These are phyloP conservation scores for Polypedilum pembai DNA, from an alignment of 1,140 invertebrate genomes.

Conservation along the genomic window DNA sequence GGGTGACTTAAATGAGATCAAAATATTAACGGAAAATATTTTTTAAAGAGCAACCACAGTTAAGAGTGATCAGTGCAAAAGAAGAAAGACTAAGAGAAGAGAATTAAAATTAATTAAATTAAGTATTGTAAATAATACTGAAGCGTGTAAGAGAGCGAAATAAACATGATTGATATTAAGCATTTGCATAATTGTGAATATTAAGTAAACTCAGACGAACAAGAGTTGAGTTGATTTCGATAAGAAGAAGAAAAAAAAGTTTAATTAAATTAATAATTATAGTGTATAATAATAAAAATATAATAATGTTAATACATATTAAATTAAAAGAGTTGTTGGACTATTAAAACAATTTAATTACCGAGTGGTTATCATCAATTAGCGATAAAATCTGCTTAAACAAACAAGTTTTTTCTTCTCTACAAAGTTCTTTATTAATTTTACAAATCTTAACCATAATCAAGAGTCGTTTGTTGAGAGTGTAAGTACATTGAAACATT, in stretches of 20 bases:
- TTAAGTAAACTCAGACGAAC: neutral
- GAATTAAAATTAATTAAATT: neutral
- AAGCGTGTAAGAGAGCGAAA: neutral
- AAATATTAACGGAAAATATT: too few relatives aligned
- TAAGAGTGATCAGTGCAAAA: neutral
- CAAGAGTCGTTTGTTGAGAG: neutral
- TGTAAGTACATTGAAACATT: constrained; percentile 6
- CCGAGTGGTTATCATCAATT: neutral
- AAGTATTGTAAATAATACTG: too few relatives aligned
- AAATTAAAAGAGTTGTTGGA: neutral
- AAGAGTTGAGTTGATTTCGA: neutral
- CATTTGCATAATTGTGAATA: constrained; percentile 18
- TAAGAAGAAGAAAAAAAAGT: neutral
- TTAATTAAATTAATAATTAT: constrained; percentile 15
- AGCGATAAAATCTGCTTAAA: neutral
- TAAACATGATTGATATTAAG: constrained; percentile 6
- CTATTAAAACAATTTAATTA: constrained; percentile 15
- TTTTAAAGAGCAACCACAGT: neutral
- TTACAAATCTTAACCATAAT: neutral
- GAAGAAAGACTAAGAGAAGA: neutral
- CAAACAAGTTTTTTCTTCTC: neutral
- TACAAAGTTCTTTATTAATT: neutral
- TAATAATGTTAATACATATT: too few relatives aligned
- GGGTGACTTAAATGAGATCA: too few relatives aligned
- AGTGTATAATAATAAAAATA: neutral